Base-by-base conservation (phyloP, 2,113 vertebrate genomes). In the Dipodomys spectabilis region DNA sequence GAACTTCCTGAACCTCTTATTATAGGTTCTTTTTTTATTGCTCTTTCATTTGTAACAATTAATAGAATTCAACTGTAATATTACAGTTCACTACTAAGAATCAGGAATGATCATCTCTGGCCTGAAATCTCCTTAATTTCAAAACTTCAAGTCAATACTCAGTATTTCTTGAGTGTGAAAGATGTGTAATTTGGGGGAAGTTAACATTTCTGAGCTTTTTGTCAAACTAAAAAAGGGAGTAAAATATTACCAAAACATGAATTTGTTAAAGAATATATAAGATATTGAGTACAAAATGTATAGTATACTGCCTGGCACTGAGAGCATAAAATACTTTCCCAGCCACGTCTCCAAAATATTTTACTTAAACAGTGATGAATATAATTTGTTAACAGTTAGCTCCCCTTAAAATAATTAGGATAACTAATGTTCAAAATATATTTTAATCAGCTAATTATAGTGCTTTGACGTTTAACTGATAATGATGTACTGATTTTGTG, bases 71-170 rank as follows among this genome's bases (percentile, higher is more conserved):
- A 23, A n/a, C 67, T 82, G 4, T 20, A 77, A 25, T 64, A 60
- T 84, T 85, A 72, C 18, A 53, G 18, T 92, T 93, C 88, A 62
- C 8, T 22, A 82, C 82, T 32, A 88, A 94, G 22, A 23, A 89
- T 88, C 0, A 4, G 8, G 16, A 82, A n/a, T 69, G 12, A 82
- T 79, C 73, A 25, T 86, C 1, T 90, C 18, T 83, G 28, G 4
- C 12, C 88, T 88, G 16, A 91, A 78, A 91, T 73, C 8, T 20
- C 35, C 62, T 82, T 57, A 67, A 93, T 91, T 95, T 89, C 28
- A 86, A 92, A 81, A 57, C 16, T 82, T 6, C 30, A 84, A 92
- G 68, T 71, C 32, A 90, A 32, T 80, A 22, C n/a, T 93, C 28
- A 73, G 9, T 68, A 19, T 45, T 95, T 87, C 32, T 73, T 94